A percentile compares a stretch with the other conserved stretches of the same genome.
Conservation (phyloP, 2,888 invertebrate species). For the Ectemnius cavifrons region DNA sequence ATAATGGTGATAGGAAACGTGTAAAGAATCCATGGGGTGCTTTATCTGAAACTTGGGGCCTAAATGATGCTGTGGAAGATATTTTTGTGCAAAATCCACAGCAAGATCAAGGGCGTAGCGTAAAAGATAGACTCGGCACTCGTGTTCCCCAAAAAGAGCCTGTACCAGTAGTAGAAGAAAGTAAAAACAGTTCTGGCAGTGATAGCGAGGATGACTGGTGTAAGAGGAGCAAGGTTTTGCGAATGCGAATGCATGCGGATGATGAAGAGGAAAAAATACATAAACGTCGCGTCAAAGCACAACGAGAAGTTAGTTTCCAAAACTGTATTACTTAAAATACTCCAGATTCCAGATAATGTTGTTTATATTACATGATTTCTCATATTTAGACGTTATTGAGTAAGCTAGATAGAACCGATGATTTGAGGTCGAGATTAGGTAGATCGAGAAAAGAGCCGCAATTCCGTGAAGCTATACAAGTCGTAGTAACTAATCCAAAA, state of each 20-base stretch:
- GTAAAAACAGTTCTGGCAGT: constrained; percentile 72
- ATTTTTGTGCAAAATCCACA: constrained; percentile 63
- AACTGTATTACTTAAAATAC: constrained; percentile 7
- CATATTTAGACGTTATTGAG: constrained; percentile 34
- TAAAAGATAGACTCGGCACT: constrained; percentile 70
- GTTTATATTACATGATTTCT: background rate
- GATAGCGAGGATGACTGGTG: constrained; percentile 81
- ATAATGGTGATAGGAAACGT: constrained; percentile 46
- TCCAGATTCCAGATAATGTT: background rate
- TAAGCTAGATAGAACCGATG: constrained; percentile 51
- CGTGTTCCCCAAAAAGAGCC: constrained; percentile 34
- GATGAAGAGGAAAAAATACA: constrained; percentile 86
- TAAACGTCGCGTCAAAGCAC: constrained; percentile 67
- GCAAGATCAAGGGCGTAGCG: constrained; percentile 52
- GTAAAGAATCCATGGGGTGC: constrained; percentile 87
- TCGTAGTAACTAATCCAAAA: constrained; percentile 70
- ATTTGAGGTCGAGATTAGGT: constrained; percentile 69
- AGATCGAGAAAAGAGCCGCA: constrained; percentile 52
- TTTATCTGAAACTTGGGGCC: constrained; percentile 85
- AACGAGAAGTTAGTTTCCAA: constrained; percentile 57
- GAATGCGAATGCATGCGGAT: constrained; percentile 94
- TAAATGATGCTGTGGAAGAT: constrained; percentile 82
- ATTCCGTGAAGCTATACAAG: constrained; percentile 70
- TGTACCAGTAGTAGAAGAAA: constrained; percentile 45
- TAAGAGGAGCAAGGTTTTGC: constrained; percentile 83